Base-by-base conservation (phyloP, 2,888 invertebrate species). In the Drosophila ochracea region DNA sequence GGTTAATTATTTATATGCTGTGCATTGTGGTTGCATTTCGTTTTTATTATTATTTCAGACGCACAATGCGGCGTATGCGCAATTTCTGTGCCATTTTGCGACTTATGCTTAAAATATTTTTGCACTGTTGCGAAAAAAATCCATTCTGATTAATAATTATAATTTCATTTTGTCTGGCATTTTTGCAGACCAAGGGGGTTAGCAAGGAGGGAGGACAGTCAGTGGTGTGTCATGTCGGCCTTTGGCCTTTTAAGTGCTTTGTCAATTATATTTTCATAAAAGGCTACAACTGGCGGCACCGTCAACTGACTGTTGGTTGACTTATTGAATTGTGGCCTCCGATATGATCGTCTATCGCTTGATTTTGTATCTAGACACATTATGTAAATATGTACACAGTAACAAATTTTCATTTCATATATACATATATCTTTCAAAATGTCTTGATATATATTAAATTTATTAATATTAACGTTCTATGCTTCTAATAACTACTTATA, bases 291-390 rank as follows among this genome's bases (percentile, higher is more conserved):
- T 54, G 49, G 58, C 53, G 54, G 47, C 53, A 16, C 59, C 52
- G 54, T 37, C 35, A 28, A 39, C 13, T n/a, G 35, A 25, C 33
- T 21, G 31, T 41, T 41, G 33, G 57, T 31, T 80, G 74, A 69
- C 69, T 80, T 88, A 82, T 82, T 86, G 78, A 86, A 84, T 78
- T 78, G 74, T 73, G 68, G 73, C 67, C 73, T 67, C 49, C 61
- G 59, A 66, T 68, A 64, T 64, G 60, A 31, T 50, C 52, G 75
- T 54, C 59, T 71, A 67, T 69, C 49, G 53, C 10, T 54, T 67
- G 35, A 59, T 31, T 54, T 21, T 35, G 16, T 64, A 41, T 35
- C n/a, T 19, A 47, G 49, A 7, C 43, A 52, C n/a, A 31, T 47
- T 60, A 19, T 41, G 33, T 16, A 35, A 21, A 21, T 54, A 28